phyloP scores from a whole-genome alignment of 2,888 invertebrate species.

The Cerastoderma edule region DNA sequence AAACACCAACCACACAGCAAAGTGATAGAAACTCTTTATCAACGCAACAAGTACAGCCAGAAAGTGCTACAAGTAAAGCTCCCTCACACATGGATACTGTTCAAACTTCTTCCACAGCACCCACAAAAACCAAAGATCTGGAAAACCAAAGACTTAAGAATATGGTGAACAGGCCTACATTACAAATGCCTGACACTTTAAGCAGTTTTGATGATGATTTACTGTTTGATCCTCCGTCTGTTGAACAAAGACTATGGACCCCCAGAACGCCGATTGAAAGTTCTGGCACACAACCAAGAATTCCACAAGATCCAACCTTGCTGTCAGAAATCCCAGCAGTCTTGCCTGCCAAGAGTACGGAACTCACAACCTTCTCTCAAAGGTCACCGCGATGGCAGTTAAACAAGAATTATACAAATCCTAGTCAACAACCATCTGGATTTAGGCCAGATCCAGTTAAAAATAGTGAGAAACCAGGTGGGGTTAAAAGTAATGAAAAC shows the following conservation, averaged over 20 bases:
- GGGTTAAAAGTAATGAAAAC: background rate
- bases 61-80: background rate
- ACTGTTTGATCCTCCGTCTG: constrained; percentile 65
- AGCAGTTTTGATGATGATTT: constrained; percentile 74
- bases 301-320: constrained; percentile 63
- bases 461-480: constrained; percentile 27
- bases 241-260: constrained; percentile 53
- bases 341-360: constrained; percentile 73
- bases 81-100: background rate
- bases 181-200: background rate
- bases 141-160: constrained; percentile 27
- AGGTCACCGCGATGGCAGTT: constrained; percentile 61
- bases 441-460: constrained; percentile 55
- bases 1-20: constrained; percentile 11
- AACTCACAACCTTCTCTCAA: constrained; percentile 75
- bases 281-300: constrained; percentile 58
- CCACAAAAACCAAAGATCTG: constrained; percentile 49
- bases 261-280: constrained; percentile 63
- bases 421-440: constrained; percentile 39
- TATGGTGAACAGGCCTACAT: constrained; percentile 9
- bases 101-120: constrained; percentile 20
- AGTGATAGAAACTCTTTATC: constrained; percentile 14
- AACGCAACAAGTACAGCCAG: background rate
- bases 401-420: constrained; percentile 39
- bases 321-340: constrained; percentile 69